These are phyloP conservation scores for Dasysyrphus albostriatus DNA, from an alignment of 2,888 invertebrate species.

Conservation along the genomic window DNA sequence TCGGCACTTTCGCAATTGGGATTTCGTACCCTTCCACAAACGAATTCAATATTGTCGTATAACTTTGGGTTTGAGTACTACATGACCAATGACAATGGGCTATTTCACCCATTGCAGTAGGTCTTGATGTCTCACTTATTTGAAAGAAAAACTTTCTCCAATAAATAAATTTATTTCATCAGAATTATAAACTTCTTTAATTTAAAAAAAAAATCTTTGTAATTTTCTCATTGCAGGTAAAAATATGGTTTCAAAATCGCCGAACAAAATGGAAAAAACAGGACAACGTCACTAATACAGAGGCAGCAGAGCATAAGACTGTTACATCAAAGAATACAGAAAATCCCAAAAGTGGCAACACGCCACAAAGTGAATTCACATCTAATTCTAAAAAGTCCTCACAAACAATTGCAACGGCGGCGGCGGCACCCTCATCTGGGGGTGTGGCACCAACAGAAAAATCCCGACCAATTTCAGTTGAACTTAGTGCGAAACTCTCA, in stretches of 20 bases:
- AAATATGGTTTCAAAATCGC: conserved; percentile 84
- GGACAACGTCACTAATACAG: conserved; percentile 95
- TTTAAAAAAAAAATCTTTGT: conserved; percentile 1
- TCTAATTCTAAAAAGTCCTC: conserved; percentile 54
- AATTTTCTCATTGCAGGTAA: conserved; percentile 80
- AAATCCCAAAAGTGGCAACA: conserved; percentile 62
- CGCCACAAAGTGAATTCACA: conserved; percentile 52
- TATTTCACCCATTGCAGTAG: no score
- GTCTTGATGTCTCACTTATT: no score
- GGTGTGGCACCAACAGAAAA: conserved; percentile 75
- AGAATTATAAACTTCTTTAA: neutral
- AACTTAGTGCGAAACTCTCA: conserved; percentile 80
- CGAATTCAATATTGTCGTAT: no score
- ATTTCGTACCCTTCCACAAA: no score
- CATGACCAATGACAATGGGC: no score
- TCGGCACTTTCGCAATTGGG: no score
- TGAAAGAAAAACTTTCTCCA: no score
- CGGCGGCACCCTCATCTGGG: conserved; percentile 29
- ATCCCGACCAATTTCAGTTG: conserved; percentile 77
- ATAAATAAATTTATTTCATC: neutral
- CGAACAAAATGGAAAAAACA: conserved; percentile 91
- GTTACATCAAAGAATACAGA: conserved; percentile 54
- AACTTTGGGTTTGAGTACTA: no score
- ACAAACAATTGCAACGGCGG: conserved; percentile 49
- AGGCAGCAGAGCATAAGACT: conserved; percentile 91